Percentiles rank a stretch among this genome's conserved stretches.
These are phyloP conservation scores for Dione juno DNA, from an alignment of 2,888 invertebrate species.

Conservation along the genomic window DNA sequence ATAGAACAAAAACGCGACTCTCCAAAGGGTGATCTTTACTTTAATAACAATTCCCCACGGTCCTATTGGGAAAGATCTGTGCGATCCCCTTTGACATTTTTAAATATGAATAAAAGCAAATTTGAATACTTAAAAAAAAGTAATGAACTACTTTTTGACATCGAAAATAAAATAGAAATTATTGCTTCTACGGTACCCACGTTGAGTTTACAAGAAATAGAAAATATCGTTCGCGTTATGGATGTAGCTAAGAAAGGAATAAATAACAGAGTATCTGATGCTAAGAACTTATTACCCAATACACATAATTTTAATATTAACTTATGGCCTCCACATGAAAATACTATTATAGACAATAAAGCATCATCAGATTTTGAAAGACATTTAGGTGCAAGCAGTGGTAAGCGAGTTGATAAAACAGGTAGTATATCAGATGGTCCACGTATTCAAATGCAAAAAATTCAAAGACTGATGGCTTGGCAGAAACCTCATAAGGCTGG, in stretches of 20 bases:
- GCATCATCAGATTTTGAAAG: background rate
- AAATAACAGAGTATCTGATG: slow-evolving; percentile 42
- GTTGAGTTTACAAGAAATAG: slow-evolving; percentile 65
- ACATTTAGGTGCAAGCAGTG: slow-evolving; percentile 4
- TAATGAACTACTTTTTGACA: slow-evolving; percentile 64
- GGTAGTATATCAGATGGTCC: slow-evolving; percentile 26
- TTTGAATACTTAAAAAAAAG: slow-evolving; percentile 54
- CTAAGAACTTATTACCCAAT: slow-evolving; percentile 42
- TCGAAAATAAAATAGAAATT: slow-evolving; percentile 69
- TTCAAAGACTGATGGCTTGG: slow-evolving; percentile 34
- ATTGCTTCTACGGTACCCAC: slow-evolving; percentile 57
- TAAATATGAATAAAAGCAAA: slow-evolving; percentile 49
- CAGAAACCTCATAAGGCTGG: slow-evolving; percentile 15
- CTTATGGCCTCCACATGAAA: slow-evolving; percentile 54
- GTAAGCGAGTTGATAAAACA: slow-evolving; percentile 25
- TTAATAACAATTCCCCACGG: slow-evolving; percentile 59
- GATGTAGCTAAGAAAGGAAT: slow-evolving; percentile 49
- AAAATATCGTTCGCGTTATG: slow-evolving; percentile 66
- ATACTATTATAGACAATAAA: background rate
- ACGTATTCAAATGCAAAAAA: slow-evolving; percentile 35
- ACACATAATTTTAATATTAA: slow-evolving; percentile 60
- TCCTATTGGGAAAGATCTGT: slow-evolving; percentile 75
- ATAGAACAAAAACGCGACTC: slow-evolving; percentile 51
- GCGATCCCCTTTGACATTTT: slow-evolving; percentile 62
- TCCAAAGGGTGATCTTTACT: slow-evolving; percentile 52